Conservation (phyloP, 2,888 invertebrate genomes). For the Chrysolina oricalcia region DNA sequence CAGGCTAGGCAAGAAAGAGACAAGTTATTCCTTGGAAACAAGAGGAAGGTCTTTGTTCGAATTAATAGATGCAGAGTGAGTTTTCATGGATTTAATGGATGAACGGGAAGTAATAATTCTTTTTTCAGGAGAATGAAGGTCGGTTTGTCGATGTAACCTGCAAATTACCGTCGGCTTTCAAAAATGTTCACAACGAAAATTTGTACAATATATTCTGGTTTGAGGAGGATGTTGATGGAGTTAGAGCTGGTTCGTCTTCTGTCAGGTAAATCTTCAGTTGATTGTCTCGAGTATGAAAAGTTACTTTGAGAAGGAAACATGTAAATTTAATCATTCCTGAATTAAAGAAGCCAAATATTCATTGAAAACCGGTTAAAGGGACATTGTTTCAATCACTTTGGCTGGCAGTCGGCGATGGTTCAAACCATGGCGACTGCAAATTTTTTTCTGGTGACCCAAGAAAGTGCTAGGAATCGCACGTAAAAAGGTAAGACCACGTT, state of each 20-base stretch:
- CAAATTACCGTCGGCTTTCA: not conserved
- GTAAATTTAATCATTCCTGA: no score
- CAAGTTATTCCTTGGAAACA: conserved; percentile 16
- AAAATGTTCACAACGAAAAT: conserved; percentile 13
- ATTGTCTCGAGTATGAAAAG: no score
- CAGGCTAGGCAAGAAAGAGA: not conserved
- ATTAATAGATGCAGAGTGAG: conserved; percentile 26
- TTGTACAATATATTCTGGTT: conserved; percentile 25
- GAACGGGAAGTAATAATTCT: not conserved
- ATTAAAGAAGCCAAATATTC: no score
- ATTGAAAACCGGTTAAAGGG: no score
- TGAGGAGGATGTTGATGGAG: conserved; percentile 20
- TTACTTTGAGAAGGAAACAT: no score
- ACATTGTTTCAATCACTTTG: no score
- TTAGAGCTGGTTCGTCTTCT: conserved; percentile 19
- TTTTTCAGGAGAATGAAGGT: conserved; percentile 20
- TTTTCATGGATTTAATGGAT: not conserved
- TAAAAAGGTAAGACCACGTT: no score
- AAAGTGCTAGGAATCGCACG: no score
- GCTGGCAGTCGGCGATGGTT: no score
- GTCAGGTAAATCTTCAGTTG: conserved; percentile 4
- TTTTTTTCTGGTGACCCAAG: no score
- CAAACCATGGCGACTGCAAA: no score
- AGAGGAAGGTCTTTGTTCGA: conserved; percentile 11
- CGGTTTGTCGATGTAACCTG: not conserved